Conservation (phyloP, 92 coral and sea anemone genomes). For the Porites rus region DNA sequence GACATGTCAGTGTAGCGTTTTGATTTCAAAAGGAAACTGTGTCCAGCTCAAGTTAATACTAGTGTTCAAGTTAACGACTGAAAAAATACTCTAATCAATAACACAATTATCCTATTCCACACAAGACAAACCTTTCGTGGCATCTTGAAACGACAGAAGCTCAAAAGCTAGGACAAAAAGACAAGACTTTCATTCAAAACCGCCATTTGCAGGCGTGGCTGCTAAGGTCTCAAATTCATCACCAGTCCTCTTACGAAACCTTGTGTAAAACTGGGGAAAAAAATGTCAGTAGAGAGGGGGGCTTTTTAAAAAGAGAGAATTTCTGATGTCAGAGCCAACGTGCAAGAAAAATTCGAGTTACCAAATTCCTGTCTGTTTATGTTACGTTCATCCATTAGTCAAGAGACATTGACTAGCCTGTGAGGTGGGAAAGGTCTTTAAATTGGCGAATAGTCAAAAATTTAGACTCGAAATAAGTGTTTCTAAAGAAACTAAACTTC, state of each 20-base stretch:
- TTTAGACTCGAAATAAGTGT: conserved; percentile 1
- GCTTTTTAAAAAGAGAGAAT: too few relatives aligned
- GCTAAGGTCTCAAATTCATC: neutral
- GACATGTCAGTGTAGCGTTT: too few relatives aligned
- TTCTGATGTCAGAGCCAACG: too few relatives aligned
- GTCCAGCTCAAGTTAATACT: too few relatives aligned
- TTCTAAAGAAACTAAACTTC: neutral
- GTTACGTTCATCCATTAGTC: too few relatives aligned
- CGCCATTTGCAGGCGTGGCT: conserved; percentile 27
- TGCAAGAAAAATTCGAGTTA: too few relatives aligned
- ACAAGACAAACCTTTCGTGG: conserved; percentile 40
- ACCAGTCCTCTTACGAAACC: neutral
- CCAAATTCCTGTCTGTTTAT: too few relatives aligned
- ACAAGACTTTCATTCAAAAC: neutral
- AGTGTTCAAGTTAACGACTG: too few relatives aligned
- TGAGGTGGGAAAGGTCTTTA: neutral
- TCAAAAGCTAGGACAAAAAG: neutral
- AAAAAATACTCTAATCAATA: too few relatives aligned
- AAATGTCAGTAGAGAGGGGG: too few relatives aligned
- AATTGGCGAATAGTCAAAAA: neutral
- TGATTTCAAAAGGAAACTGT: too few relatives aligned
- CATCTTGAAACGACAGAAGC: conserved; percentile 17
- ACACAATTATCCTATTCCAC: neutral
- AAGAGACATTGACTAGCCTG: neutral
- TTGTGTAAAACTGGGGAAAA: too few relatives aligned